phyloP scores from a whole-genome alignment of 2,113 vertebrate genomes.

The Sander vitreus region DNA sequence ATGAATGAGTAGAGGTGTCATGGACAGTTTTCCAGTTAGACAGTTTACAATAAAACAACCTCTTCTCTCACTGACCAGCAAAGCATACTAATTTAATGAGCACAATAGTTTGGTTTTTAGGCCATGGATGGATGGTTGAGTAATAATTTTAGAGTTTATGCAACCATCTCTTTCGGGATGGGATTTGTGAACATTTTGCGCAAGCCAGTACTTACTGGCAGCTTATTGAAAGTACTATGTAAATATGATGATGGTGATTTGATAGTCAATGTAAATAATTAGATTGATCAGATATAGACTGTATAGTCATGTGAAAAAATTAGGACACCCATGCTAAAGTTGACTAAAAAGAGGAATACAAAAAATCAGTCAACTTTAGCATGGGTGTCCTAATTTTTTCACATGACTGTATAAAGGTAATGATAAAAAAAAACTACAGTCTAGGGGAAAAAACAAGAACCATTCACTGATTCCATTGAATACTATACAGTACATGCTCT shows the following conservation, averaged over 20 bases:
- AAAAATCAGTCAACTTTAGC: no score
- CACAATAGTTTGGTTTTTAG: conserved; percentile 27
- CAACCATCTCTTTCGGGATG: conserved; percentile 22
- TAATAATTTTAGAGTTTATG: conserved; percentile 54
- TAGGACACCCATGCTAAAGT: no score
- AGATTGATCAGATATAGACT: neutral
- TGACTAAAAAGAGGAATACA: no score
- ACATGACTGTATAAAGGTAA: no score
- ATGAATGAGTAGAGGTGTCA: conserved; percentile 12
- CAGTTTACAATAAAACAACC: conserved; percentile 35
- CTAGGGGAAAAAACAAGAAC: neutral
- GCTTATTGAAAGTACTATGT: conserved; percentile 5
- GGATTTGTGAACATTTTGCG: conserved; percentile 44
- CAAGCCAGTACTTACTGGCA: conserved; percentile 23
- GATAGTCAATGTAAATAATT: conserved; percentile 9
- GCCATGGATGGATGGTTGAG: conserved; percentile 8
- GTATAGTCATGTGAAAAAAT: no score
- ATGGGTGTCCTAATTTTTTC: no score
- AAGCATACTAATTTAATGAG: conserved; percentile 53
- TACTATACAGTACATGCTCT: neutral
- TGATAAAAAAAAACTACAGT: neutral
- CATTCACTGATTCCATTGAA: neutral
- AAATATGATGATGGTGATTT: conserved; percentile 25
- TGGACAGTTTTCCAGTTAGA: conserved; percentile 1
- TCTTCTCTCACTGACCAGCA: conserved; percentile 22